Percentiles rank a stretch among this genome's conserved stretches.
Evolutionary conservation across 2,888 invertebrate genomes (phyloP).

Genomic region (Laothoe populi): DNA sequence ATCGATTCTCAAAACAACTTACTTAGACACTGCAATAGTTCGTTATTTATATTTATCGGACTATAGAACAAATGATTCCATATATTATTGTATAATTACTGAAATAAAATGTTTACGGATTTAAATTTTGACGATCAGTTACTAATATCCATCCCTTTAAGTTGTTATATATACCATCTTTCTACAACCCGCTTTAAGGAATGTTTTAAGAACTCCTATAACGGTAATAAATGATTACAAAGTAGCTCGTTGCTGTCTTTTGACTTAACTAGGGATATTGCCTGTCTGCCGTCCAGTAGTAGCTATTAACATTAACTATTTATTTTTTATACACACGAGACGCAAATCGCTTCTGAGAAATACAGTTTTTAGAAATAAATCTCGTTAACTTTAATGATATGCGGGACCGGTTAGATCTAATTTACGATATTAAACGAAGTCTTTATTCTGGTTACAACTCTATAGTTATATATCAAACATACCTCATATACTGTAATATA

Average conservation of each 20-base stretch:
- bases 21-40: too few relatives aligned
- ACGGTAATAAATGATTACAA: neutral
- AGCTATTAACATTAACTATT: conserved; percentile 7
- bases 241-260: conserved; percentile 4
- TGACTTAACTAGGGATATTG: conserved; percentile 8
- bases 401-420: neutral
- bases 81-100: too few relatives aligned
- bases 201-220: neutral
- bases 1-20: too few relatives aligned
- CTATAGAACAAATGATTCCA: too few relatives aligned
- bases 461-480: neutral
- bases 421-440: neutral
- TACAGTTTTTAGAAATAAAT: neutral
- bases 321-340: neutral
- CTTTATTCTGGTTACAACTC: neutral
- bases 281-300: neutral
- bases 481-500: too few relatives aligned
- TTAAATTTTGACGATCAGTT: too few relatives aligned
- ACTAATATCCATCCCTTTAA: too few relatives aligned
- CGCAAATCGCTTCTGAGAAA: conserved; percentile 3
- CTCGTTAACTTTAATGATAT: conserved; percentile 9
- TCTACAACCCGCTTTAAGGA: too few relatives aligned
- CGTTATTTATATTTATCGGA: too few relatives aligned
- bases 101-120: too few relatives aligned
- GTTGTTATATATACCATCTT: too few relatives aligned